Base-by-base conservation (phyloP, 2,888 invertebrate species). In the Cepaea hortensis region DNA sequence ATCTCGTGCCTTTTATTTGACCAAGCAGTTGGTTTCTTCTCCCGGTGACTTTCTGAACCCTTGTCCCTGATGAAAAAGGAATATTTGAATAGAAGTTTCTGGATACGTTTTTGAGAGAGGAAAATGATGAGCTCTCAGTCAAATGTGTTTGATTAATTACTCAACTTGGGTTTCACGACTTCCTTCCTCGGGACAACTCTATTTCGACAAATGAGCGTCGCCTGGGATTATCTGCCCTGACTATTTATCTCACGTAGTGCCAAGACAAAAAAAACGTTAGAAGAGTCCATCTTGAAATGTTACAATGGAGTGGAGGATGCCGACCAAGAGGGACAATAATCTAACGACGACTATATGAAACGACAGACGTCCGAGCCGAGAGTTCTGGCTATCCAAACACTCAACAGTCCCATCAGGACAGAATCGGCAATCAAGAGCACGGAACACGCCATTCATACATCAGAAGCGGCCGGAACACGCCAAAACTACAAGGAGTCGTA, bases 71-170 rank as follows among this genome's bases (percentile, higher is more conserved):
- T 62, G 23, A 79, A 15, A 79, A 68, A 18, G n/a, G 20, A 68
- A 79, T 62, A 79, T 55, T n/a, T 77, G 50, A 62, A 79, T 62
- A 79, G 70, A 4, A 68, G 70, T 70, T 68, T 55, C 48, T 83
- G 73, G 46, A 83, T 83, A 55, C 61, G n/a, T 61, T 73, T 83
- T 35, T 55, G 35, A 48, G 70, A 50, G 50, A 13, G 9, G 35
- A 73, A 15, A 72, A 35, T 70, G n/a, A 73, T 73, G 65, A 75
- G 62, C 15, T 46, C 15, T 20, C 46, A 72, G 84, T 84, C 76
- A 84, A 48, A 73, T 62, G 20, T 84, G 46, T 84, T 62, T 84
- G 84, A 84, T 84, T 61, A 84, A 84, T 84, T 76, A 75, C 84
- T n/a, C 65, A 76, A 84, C 76, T 13, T 48, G 76, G 20, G 55